Percentiles rank a stretch among this genome's conserved stretches.
These are phyloP conservation scores for Podiceps cristatus DNA, from an alignment of 2,113 vertebrate species.

Conservation along the genomic window DNA sequence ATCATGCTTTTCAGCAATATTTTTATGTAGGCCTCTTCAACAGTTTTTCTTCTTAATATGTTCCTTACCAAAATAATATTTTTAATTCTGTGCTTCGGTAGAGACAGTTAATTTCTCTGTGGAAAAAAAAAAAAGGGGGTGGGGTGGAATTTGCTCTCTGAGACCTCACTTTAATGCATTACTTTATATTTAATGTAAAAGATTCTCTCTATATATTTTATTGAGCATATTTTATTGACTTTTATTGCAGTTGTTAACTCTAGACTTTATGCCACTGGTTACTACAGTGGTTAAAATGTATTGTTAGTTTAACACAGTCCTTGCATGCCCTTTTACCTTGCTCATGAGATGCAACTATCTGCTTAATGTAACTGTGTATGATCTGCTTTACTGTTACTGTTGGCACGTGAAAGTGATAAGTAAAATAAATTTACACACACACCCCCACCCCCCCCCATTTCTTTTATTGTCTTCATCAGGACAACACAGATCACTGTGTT, in stretches of 20 bases:
- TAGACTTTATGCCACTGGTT: background rate
- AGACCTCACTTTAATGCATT: background rate
- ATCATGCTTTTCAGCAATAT: background rate
- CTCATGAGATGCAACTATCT: background rate
- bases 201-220: background rate
- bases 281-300: background rate
- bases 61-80: background rate
- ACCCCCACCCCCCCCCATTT: no score
- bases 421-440: background rate
- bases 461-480: background rate
- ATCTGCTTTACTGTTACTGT: background rate
- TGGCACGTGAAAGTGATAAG: background rate
- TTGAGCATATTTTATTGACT: background rate
- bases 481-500: background rate
- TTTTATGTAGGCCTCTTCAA: background rate
- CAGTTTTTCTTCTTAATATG: background rate
- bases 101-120: background rate
- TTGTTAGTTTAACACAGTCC: background rate
- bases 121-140: background rate
- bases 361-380: background rate
- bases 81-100: background rate
- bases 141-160: background rate
- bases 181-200: background rate
- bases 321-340: background rate
- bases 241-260: background rate